Evolutionary conservation across 2,888 invertebrate genomes (phyloP).

Genomic region (Limnephilus lunatus): DNA sequence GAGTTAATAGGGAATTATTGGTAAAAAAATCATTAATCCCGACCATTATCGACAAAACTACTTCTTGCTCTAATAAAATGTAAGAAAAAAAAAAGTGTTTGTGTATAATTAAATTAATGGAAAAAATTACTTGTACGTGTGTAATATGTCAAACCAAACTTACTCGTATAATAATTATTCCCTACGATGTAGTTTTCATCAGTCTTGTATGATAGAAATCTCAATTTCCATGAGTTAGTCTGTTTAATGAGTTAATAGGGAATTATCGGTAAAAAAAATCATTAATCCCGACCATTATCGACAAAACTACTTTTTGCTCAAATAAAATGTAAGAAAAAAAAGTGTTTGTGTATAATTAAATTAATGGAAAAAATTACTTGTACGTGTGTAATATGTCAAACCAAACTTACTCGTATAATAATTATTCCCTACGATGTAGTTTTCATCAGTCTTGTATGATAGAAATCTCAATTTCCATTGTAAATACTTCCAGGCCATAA

Average conservation of each 20-base stretch:
- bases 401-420: neutral
- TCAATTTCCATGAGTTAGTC: neutral
- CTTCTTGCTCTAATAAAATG: neutral
- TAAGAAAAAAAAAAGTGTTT: too few species aligned
- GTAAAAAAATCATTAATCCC: too few species aligned
- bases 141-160: neutral
- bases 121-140: neutral
- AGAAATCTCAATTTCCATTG: conserved; percentile 12
- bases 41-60: neutral
- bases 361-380: neutral
- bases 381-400: neutral
- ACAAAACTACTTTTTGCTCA: neutral
- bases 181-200: neutral
- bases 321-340: neutral
- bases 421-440: neutral
- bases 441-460: neutral
- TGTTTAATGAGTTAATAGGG: too few species aligned
- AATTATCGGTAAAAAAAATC: too few species aligned
- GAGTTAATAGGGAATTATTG: too few species aligned
- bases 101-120: neutral
- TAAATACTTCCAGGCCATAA: conserved; percentile 3
- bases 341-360: neutral
- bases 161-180: neutral
- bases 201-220: neutral
- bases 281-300: neutral